Evolutionary conservation across 2,888 invertebrate species (phyloP), one percentile per base, ranked within the genome.

Genomic region (Standfussiana lucernea): DNA sequence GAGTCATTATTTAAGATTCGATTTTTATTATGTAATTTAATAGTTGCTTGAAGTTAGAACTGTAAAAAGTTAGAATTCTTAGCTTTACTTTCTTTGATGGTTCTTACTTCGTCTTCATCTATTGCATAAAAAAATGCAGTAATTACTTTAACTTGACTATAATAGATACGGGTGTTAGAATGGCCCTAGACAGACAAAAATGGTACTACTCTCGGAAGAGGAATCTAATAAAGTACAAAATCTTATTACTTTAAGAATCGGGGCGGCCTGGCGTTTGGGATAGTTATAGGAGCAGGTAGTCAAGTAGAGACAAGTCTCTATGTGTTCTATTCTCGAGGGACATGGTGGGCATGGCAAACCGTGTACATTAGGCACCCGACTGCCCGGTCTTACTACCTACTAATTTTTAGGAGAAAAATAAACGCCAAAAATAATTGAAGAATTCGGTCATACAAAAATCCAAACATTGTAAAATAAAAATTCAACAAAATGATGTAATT

Each of bases 401-500:
- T 32, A 59, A 59, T 32, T 32, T 32, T 42, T 2, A 21, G 28
- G 21, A 28, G 28, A n/a, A 64, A 37, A 64, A n/a, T 35, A 35
- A 71, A 40, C 47, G 28, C n/a, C 24, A 15, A 4, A 35, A n/a
- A 7, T 18, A 18, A 11, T 42, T 42, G 15, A 21, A 21, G 50
- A 50, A 42, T 66, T 40, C 15, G 13, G 10, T 61, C 15, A 24
- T 42, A 0, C 13, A 45, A 45, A 50, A 53, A 53, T 50, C 24
- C 13, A n/a, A 53, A 6, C 35, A 35, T 35, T 50, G 24, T 28
- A 77, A n/a, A n/a, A n/a, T n/a, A n/a, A n/a, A n/a, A n/a, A 50
- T 72, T 75, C 45, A 72, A 53, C 47, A 37, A 65, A 78, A 84
- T 83, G 77, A 86, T 70, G 86, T 75, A 86, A 86, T 80, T 86